Percentiles rank a stretch among this genome's conserved stretches.
Conservation (phyloP, 2,113 vertebrate genomes). For the Poecile atricapillus region DNA sequence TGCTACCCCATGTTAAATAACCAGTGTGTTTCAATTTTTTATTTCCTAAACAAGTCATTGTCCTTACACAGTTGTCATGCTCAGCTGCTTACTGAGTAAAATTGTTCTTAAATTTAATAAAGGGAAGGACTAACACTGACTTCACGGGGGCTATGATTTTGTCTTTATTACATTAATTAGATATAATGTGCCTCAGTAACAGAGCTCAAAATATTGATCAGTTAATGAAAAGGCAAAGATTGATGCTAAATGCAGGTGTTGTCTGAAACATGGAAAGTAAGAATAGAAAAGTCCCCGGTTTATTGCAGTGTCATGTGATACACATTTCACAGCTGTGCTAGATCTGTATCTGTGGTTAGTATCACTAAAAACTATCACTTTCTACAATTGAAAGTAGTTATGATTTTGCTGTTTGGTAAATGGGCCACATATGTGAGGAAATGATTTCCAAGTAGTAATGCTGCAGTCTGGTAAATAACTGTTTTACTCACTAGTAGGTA, state of each 20-base stretch:
- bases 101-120: background rate
- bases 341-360: background rate
- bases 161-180: background rate
- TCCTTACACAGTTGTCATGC: background rate
- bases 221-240: background rate
- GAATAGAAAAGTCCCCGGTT: background rate
- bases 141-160: background rate
- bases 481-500: background rate
- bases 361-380: background rate
- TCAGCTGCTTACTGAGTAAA: background rate
- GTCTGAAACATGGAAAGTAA: background rate
- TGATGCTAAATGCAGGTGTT: background rate
- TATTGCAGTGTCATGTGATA: background rate
- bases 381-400: background rate
- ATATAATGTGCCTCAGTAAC: background rate
- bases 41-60: background rate
- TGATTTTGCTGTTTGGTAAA: background rate
- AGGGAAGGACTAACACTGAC: background rate
- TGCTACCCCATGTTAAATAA: background rate
- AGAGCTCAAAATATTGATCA: background rate
- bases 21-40: background rate
- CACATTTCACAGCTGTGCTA: background rate
- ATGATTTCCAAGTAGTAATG: background rate
- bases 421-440: background rate
- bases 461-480: background rate